phyloP scores from a whole-genome alignment of 1,140 invertebrate genomes.

The Megalopta genalis region DNA sequence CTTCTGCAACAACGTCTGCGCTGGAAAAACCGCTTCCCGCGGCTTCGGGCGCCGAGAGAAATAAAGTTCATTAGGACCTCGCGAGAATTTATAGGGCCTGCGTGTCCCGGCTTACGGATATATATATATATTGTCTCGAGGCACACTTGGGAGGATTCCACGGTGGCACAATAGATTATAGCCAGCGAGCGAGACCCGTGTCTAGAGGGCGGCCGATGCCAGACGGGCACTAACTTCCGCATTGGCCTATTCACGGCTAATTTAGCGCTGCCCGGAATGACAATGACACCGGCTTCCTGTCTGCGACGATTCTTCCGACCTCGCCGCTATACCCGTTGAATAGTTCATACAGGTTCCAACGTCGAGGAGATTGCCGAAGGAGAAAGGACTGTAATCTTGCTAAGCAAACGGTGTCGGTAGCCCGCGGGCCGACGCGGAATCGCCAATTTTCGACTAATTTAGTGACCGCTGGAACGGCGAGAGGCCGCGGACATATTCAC shows the following conservation, averaged over 20 bases:
- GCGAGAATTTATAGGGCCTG: background rate
- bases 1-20: no score
- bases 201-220: background rate
- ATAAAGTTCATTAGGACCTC: background rate
- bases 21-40: no score
- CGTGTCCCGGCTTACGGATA: background rate
- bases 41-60: background rate
- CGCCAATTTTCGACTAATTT: slow-evolving; percentile 53
- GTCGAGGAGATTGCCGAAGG: background rate
- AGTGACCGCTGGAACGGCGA: slow-evolving; percentile 39
- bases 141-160: background rate
- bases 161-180: background rate
- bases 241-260: slow-evolving; percentile 60
- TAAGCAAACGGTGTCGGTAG: slow-evolving; percentile 22
- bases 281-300: slow-evolving; percentile 41
- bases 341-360: slow-evolving; percentile 5
- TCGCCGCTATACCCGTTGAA: background rate
- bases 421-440: background rate
- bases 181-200: background rate
- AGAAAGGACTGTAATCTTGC: background rate
- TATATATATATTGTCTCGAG: background rate
- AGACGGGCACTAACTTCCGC: slow-evolving; percentile 24
- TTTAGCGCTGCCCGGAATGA: slow-evolving; percentile 50
- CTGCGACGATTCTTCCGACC: background rate
- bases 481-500: background rate